Evolutionary conservation across 2,797 vertebrate genomes (phyloP), one percentile per base, ranked within the genome.

Genomic region (Sebastolobus altivelis): DNA sequence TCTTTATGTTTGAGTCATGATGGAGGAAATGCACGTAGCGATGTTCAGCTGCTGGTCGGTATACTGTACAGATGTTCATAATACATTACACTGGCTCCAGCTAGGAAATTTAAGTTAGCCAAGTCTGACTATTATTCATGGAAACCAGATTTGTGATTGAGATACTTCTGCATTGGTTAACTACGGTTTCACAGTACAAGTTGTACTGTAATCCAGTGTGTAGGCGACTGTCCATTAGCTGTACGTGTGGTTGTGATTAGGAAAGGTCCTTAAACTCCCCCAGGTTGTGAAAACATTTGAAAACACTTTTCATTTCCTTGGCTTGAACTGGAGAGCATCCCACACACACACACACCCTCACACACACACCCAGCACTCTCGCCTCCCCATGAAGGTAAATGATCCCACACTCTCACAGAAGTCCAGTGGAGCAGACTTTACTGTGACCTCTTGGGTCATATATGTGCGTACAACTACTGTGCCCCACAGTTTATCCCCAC

Each of bases 281-380:
- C 67, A 82, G 84, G 87, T 87, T 93, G 91, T 83, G 84, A 92
- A 94, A 93, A 94, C 91, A 94, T 88, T 91, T 59, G 58, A 90
- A 92, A 94, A 91, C 84, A 89, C 86, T 93, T 90, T 91, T 92
- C 79, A 91, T 94, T 93, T 95, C 90, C 91, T 91, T 75, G 33
- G 80, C 35, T 69, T 80, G 11, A 81, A 86, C 80, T 38, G 60
- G 40, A 75, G 88, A 88, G 82, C 76, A 55, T 85, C 77, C 74
- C 78, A 73, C 72, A 75, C 73, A 71, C 83, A 65, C 80, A 70
- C 59, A 66, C 33, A 6, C 59, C 31, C 59, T 25, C 69, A 74
- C 59, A 58, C 62, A 43, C 59, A 40, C 67, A 66, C 56, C 18
- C 65, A 31, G 18, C 40, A 3, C n/a, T 43, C 69, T 43, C 22